A percentile compares a stretch with the other conserved stretches of the same genome.
These are phyloP conservation scores for Drosophila albomicans DNA, from an alignment of 1,140 invertebrate species.

Conservation along the genomic window DNA sequence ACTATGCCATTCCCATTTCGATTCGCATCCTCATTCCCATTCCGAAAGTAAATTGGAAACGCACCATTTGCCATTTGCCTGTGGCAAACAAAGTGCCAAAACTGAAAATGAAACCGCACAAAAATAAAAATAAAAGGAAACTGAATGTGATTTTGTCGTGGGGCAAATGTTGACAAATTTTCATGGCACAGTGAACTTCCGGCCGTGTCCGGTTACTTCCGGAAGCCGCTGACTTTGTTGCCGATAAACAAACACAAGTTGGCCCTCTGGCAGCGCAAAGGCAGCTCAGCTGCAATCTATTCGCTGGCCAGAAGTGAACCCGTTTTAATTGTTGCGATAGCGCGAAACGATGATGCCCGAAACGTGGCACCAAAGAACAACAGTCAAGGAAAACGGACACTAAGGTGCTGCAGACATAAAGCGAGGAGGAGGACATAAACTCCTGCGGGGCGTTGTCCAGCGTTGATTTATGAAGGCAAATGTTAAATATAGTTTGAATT, in stretches of 20 bases:
- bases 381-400: slow-evolving; percentile 9
- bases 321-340: slow-evolving; percentile 47
- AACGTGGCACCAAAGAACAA: slow-evolving; percentile 31
- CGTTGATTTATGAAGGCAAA: slow-evolving; percentile 43
- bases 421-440: background rate
- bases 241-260: slow-evolving; percentile 54
- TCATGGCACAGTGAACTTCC: slow-evolving; percentile 38
- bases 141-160: slow-evolving; percentile 25
- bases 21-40: background rate
- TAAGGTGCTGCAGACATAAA: background rate
- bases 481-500: slow-evolving; percentile 43
- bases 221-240: slow-evolving; percentile 32
- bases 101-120: slow-evolving; percentile 29
- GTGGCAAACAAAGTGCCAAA: slow-evolving; percentile 13
- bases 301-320: slow-evolving; percentile 6
- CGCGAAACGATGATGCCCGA: slow-evolving; percentile 27
- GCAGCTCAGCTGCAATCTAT: slow-evolving; percentile 8
- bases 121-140: slow-evolving; percentile 1
- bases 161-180: slow-evolving; percentile 49
- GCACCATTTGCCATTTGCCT: slow-evolving; percentile 15
- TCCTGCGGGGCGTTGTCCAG: slow-evolving; percentile 27
- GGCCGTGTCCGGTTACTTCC: slow-evolving; percentile 15
- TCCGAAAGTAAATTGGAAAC: slow-evolving; percentile 13
- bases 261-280: background rate
- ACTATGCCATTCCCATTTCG: slow-evolving; percentile 6